Base-by-base conservation (phyloP, 2,888 invertebrate genomes). In the Timandra comae region DNA sequence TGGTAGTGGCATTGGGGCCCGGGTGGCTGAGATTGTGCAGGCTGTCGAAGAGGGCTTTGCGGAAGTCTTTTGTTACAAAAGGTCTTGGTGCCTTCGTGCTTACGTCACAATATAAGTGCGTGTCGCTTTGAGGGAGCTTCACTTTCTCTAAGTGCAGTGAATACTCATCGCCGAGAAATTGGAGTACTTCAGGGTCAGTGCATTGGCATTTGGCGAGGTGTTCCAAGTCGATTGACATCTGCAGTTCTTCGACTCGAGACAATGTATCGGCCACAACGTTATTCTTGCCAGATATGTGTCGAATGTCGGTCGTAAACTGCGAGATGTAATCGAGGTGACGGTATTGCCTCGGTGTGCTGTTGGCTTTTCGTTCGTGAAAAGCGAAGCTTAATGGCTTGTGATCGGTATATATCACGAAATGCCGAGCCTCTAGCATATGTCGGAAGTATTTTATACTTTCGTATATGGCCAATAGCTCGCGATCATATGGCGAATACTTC, bases 401-500 rank as follows among this genome's bases (percentile, higher is more conserved):
- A 2, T 36, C 41, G 3, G 37, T 25, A 3, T 32, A 29, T 0
- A 44, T 8, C 9, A 5, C 13, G 4, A 46, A 43, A 20, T 43
- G 49, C 3, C 26, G 16, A 2, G 7, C 5, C 10, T 80, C 76
- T 0, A 77, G 22, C 51, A 69, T 55, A 16, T 65, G 50, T 4
- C 59, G 43, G 41, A 73, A 74, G 34, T 66, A 45, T 29, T 56
- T 56, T 0, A 75, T 46, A 0, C 62, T 59, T 28, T 50, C 39
- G 31, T 70, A 76, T 2, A 65, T 60, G 0, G 69, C 72, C 2
- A 69, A 43, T 0, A 79, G 52, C 42, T 75, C 69, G 0, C 52
- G 33, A 32, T 79, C 71, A 36, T 72, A 76, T 1, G 65, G 49
- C 12, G 55, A 48, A 58, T 57, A 56, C 12, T 63, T 68, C 7